phyloP scores from a whole-genome alignment of 2,888 invertebrate genomes.

The Xestia xanthographa region DNA sequence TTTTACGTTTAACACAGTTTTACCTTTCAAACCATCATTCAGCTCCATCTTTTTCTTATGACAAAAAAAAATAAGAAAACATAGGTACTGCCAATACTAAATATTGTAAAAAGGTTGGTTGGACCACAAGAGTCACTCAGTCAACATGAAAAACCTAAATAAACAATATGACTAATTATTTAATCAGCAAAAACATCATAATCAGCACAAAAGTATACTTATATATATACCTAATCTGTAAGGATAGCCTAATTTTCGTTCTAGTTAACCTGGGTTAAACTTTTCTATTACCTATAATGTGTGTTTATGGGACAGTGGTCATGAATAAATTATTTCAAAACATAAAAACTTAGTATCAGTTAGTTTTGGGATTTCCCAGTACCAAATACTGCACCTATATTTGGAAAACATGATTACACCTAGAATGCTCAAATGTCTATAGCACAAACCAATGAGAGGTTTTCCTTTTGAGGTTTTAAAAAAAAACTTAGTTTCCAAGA shows the following conservation, averaged over 20 bases:
- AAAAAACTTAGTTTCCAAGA: too few relatives aligned
- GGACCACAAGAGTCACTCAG: too few relatives aligned
- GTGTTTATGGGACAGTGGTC: too few relatives aligned
- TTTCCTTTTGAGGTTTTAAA: too few relatives aligned
- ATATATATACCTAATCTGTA: conserved; percentile 4
- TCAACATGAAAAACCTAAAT: conserved; percentile 19
- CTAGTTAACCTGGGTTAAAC: neutral
- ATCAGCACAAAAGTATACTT: neutral
- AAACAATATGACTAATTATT: conserved; percentile 14
- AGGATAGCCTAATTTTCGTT: neutral
- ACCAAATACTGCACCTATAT: neutral
- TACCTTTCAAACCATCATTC: too few relatives aligned
- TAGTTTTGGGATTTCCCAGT: neutral
- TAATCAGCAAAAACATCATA: conserved; percentile 11
- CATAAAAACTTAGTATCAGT: too few relatives aligned
- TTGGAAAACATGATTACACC: neutral
- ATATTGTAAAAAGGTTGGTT: too few relatives aligned
- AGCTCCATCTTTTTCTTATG: too few relatives aligned
- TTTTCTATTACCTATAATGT: neutral
- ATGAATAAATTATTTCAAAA: neutral
- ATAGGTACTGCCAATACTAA: too few relatives aligned
- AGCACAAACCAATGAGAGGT: neutral
- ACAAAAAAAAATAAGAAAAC: too few relatives aligned
- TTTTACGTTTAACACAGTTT: too few relatives aligned
- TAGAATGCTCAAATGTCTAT: neutral